Evolutionary conservation across 2,113 vertebrate species (phyloP), one percentile per base, ranked within the genome.

Genomic region (Arizona elegans): DNA sequence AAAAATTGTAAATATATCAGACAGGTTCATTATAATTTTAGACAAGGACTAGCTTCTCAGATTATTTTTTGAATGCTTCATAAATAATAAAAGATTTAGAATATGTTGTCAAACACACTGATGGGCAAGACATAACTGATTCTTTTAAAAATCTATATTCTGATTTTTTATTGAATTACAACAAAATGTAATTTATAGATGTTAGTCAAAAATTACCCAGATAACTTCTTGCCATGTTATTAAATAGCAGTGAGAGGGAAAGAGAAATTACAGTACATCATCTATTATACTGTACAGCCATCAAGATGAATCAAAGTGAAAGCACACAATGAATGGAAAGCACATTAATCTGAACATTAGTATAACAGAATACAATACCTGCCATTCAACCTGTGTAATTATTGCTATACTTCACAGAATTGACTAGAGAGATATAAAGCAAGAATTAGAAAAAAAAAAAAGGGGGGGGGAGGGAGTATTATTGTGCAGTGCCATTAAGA

Each of bases 181-280:
- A 96, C 70, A 93, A 95, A 96, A 96, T 96, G 81, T 93, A 96
- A 97, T 94, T 96, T 95, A 95, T 93, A 91, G 93, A 96, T 92
- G 93, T 95, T 96, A 94, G 94, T 92, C 90, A 96, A 95, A 95
- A 90, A 94, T 93, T 87, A 94, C 81, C 53, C 90, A 0, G 97
- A 97, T 95, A 96, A 93, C 94, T 95, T 94, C 94, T 56, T 81
- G 58, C 81, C 43, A 94, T 94, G 92, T 93, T 96, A 95, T 95
- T 95, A 96, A 95, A 90, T n/a, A 53, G 53, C 85, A 94, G 97
- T 96, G 97, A 97, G 96, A 95, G 87, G 92, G 70, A 65, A 58
- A 95, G 95, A 96, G 95, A 97, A 81, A 97, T 97, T 96, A 97
- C 96, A 92, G 96, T 89, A 94, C 92, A 92, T 90, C 95, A 92